phyloP scores from a whole-genome alignment of 2,888 invertebrate species.

The Calliopum simillimum region DNA sequence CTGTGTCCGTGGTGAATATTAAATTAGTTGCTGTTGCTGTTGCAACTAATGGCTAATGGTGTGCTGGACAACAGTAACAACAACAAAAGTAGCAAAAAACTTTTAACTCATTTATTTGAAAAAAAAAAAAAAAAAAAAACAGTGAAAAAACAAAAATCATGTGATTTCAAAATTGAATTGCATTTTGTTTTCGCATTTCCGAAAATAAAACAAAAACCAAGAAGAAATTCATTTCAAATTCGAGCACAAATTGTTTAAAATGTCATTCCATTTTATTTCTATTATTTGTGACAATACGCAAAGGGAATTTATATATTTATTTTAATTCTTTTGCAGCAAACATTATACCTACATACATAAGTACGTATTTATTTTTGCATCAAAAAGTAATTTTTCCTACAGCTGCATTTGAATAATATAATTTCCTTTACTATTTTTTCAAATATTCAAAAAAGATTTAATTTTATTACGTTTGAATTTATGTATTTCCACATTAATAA shows the following conservation, averaged over 20 bases:
- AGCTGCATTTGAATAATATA: background rate
- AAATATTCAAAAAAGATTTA: background rate
- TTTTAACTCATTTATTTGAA: slow-evolving; percentile 45
- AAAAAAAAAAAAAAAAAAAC: slow-evolving; percentile 40
- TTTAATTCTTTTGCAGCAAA: background rate
- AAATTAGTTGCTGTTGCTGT: slow-evolving; percentile 28
- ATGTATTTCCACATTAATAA: background rate
- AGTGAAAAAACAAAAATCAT: slow-evolving; percentile 29
- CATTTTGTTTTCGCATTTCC: slow-evolving; percentile 20
- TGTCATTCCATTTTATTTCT: background rate
- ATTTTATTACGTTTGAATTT: slow-evolving; percentile 6
- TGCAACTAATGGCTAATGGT: slow-evolving; percentile 30
- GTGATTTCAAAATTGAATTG: slow-evolving; percentile 8
- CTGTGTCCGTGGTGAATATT: slow-evolving; percentile 21
- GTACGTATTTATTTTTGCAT: background rate
- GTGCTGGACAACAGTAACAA: slow-evolving; percentile 10
- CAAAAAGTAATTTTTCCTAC: background rate
- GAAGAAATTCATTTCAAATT: background rate
- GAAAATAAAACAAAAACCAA: background rate
- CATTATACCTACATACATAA: background rate
- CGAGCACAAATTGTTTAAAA: background rate
- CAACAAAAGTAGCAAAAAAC: slow-evolving; percentile 47
- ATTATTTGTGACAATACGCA: too few relatives aligned
- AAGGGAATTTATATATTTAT: background rate
- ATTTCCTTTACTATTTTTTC: background rate